Conservation (phyloP, 2,888 invertebrate genomes). For the Lithophane semibrunnea region DNA sequence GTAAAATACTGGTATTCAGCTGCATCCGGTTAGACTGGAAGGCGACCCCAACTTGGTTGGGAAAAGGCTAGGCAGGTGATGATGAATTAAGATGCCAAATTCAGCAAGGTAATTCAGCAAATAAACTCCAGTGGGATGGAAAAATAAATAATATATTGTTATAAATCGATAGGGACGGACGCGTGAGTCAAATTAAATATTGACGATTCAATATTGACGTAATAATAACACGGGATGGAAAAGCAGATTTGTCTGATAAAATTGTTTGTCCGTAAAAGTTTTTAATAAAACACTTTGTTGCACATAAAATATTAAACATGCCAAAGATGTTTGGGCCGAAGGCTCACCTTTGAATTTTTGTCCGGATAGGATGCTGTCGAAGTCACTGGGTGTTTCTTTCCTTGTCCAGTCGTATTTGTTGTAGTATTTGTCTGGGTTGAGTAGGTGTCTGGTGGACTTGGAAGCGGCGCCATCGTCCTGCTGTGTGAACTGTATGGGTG, state of each 20-base stretch:
- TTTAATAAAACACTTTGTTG: conserved; percentile 61
- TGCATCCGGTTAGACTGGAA: too few species aligned
- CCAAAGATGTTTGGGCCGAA: neutral
- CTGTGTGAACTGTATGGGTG: conserved; percentile 94
- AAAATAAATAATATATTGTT: conserved; percentile 10
- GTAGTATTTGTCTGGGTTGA: conserved; percentile 93
- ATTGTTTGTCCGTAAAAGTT: conserved; percentile 68
- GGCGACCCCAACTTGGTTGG: too few species aligned
- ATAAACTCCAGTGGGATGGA: neutral
- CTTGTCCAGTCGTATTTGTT: conserved; percentile 91
- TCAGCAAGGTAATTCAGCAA: neutral
- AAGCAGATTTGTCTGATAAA: conserved; percentile 66
- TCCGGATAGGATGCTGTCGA: conserved; percentile 82
- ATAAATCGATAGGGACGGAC: conserved; percentile 19
- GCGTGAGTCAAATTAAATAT: conserved; percentile 70
- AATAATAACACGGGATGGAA: conserved; percentile 69
- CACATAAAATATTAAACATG: conserved; percentile 23
- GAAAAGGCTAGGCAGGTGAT: too few species aligned
- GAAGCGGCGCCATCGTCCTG: conserved; percentile 94
- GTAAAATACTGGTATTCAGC: too few species aligned
- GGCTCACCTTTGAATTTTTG: conserved; percentile 86
- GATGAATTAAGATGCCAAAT: neutral
- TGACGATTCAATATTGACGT: conserved; percentile 72
- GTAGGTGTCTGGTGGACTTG: conserved; percentile 95
- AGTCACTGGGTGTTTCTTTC: conserved; percentile 89